These are phyloP conservation scores for Pseudorectes ferrugineus DNA, from an alignment of 2,113 vertebrate species.

Conservation along the genomic window DNA sequence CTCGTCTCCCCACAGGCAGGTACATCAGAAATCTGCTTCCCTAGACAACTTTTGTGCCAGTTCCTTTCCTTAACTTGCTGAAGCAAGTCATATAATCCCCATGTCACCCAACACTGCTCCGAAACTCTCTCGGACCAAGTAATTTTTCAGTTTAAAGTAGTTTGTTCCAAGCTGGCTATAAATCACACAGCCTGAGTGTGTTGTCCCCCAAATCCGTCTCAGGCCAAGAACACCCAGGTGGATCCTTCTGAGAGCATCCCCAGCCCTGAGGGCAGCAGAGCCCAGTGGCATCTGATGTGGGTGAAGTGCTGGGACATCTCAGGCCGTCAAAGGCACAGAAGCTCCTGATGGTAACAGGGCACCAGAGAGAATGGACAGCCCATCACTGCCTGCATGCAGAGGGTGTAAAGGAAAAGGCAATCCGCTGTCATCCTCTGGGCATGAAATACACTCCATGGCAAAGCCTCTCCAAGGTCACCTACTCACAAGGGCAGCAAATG, in stretches of 20 bases:
- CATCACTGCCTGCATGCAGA: fast-evolving
- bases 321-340: background rate
- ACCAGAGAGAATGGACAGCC: background rate
- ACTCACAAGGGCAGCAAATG: background rate
- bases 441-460: background rate
- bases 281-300: fast-evolving
- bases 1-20: background rate
- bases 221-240: background rate
- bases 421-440: background rate
- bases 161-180: background rate
- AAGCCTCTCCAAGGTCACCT: background rate
- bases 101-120: background rate
- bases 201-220: background rate
- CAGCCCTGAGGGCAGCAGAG: background rate
- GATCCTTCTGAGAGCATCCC: background rate
- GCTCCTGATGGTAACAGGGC: background rate
- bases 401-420: background rate
- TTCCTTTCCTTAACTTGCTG: background rate
- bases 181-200: fast-evolving
- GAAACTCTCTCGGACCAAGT: background rate
- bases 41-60: background rate
- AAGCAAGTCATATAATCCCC: background rate
- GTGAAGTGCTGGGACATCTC: background rate
- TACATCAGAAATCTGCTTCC: background rate
- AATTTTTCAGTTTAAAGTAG: background rate